Evolutionary conservation across 2,888 invertebrate species (phyloP), one percentile per base, ranked within the genome.

Genomic region (Mimumesa dahlbomi): DNA sequence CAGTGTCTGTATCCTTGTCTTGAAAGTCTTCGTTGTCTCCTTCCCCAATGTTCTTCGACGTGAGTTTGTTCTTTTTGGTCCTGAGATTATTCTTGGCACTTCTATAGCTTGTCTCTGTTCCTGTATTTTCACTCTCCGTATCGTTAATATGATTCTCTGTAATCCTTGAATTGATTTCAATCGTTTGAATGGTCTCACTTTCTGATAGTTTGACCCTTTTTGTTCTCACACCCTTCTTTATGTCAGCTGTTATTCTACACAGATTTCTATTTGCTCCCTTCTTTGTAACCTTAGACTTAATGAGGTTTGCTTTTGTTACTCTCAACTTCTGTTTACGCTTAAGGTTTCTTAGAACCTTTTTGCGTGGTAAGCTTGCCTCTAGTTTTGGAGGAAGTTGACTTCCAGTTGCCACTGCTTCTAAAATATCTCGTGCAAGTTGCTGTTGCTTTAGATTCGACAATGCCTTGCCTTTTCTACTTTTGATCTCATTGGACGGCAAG

Each of bases 371-470:
- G 50, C 79, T 80, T 2, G 87, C 84, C 62, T 89, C 89, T 73
- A 88, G 64, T 66, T 88, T 88, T 13, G 84, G 76, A 54, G 88
- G 82, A 29, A 89, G 82, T 71, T 88, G 86, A 75, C 85, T 88
- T 61, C 85, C 84, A n/a, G 88, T 87, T 42, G 88, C 89, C 61
- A 88, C 88, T 13, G 86, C 87, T 67, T 89, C 89, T 58, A 88
- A 77, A 69, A 88, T 85, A 58, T 88, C 87, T 34, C 83, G 82
- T 22, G 87, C 84, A 50, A 84, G 74, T 68, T 82, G 81, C 61
- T 85, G 84, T 46, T 83, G 78, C 62, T 83, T 86, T 59, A 84
- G 64, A 71, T 73, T 82, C 4, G 82, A 71, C 67, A 84, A 72
- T 43, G 79, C 34, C 70, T 84, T 83, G 77, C 77, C 82, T 58